Conservation (phyloP, 1,140 invertebrate genomes). For the Drosophila albomicans region DNA sequence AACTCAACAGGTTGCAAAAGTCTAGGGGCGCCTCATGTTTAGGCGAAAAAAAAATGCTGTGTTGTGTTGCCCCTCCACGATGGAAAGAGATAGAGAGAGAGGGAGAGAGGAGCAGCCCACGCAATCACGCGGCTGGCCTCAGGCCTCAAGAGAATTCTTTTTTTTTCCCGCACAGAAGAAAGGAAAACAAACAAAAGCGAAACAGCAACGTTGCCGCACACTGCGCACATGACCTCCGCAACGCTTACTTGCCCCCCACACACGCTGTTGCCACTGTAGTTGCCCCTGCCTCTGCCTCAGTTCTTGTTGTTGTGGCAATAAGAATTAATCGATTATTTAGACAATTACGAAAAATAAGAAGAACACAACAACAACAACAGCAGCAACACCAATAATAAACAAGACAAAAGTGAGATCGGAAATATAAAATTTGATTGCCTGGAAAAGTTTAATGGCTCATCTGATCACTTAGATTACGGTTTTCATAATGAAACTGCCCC, state of each 20-base stretch:
- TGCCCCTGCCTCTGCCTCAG: background rate
- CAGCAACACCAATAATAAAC: conserved; percentile 63
- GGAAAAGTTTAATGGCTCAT: conserved; percentile 26
- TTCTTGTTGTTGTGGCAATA: conserved; percentile 65
- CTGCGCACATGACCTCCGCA: conserved; percentile 75
- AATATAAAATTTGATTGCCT: conserved; percentile 51
- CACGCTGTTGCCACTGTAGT: conserved; percentile 1
- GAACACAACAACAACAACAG: conserved; percentile 19
- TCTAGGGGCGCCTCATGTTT: conserved; percentile 29
- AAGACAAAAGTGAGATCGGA: conserved; percentile 48
- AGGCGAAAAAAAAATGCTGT: conserved; percentile 16
- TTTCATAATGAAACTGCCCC: conserved; percentile 10
- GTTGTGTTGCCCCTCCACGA: conserved; percentile 10
- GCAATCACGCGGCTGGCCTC: conserved; percentile 68
- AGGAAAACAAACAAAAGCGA: conserved; percentile 54
- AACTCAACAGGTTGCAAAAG: conserved; percentile 75
- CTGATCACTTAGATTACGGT: background rate
- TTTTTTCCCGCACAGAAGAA: conserved; percentile 9
- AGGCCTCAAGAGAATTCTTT: conserved; percentile 31
- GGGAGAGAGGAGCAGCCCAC: conserved; percentile 25
- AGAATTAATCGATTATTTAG: conserved; percentile 70
- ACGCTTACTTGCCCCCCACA: conserved; percentile 20
- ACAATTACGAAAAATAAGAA: conserved; percentile 54
- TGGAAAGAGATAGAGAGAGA: too few species aligned
- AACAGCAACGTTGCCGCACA: conserved; percentile 24